Evolutionary conservation across 2,888 invertebrate genomes (phyloP).

Genomic region (Neoaliturus tenellus): DNA sequence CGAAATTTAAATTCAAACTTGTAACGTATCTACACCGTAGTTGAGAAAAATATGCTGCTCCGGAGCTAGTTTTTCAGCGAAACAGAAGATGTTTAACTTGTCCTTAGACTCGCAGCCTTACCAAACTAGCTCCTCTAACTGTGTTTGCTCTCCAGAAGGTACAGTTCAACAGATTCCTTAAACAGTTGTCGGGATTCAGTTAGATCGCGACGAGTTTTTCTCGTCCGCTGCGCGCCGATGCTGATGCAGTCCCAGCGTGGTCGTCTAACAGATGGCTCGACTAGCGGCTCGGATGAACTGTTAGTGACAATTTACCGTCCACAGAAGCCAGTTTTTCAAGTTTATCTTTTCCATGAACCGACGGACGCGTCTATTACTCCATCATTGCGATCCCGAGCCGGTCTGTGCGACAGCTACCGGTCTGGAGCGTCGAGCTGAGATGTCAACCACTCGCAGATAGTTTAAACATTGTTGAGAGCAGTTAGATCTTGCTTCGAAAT

Average conservation of each 20-base stretch:
- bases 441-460: neutral
- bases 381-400: neutral
- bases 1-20: no score
- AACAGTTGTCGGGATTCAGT: neutral
- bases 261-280: constrained; percentile 4
- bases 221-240: no score
- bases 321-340: constrained; percentile 48
- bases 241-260: no score
- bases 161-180: neutral
- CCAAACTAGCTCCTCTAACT: no score
- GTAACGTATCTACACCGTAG: no score
- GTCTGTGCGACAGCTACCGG: neutral
- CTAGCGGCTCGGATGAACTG: constrained; percentile 25
- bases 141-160: no score
- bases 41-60: no score
- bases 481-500: no score
- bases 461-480: neutral
- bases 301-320: constrained; percentile 39
- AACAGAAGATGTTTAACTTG: no score
- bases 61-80: no score
- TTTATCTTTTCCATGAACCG: constrained; percentile 45
- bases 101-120: no score
- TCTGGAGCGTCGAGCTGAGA: neutral
- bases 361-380: neutral
- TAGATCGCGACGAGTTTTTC: neutral